Base-by-base conservation (phyloP, 1,140 invertebrate species). In the Heliothis subflexa region DNA sequence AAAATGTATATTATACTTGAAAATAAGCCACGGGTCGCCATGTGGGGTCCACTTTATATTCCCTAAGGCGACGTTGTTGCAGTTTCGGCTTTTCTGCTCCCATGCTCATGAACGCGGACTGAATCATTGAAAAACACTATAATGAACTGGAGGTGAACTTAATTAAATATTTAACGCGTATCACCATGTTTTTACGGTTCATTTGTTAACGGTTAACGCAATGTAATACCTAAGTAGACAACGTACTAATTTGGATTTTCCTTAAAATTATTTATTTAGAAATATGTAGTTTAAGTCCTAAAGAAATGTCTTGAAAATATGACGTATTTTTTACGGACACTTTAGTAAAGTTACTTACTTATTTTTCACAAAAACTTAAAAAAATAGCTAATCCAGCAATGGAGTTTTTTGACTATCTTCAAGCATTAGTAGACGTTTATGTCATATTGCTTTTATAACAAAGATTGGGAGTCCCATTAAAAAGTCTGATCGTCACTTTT, bases 21-120 rank as follows among this genome's bases (percentile, higher is more conserved):
- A 59, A 59, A 59, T 71, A 71, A 28, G 54, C 52, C 54, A n/a
- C 21, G 16, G 49, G 40, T 9, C 49, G n/a, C 14, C 66, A 54
- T 78, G 66, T 78, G 66, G 72, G 64, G 72, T 80, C 79, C 47
- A 66, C 74, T 80, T 76, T 52, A 62, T 77, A 76, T 80, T 77
- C 79, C n/a, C 33, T 16, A 47, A 33, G 28, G 79, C 47, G 18
- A 40, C 16, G 3, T 40, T 21, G 61, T 9, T 21, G 66, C 71
- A 47, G 62, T 75, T 79, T 64, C 59, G 73, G 47, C 14, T 49
- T 49, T 50, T 50, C 55, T 49, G 72, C 68, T 76, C 74, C 74
- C 74, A 76, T 74, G 45, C 45, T 25, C 50, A 62, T n/a, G 33
- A 14, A 80, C 79, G 79, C 52, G 73, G 18, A 9, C 28, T 33